Evolutionary conservation across 1,140 invertebrate species (phyloP), one percentile per base, ranked within the genome.

Genomic region (Achroia grisella): DNA sequence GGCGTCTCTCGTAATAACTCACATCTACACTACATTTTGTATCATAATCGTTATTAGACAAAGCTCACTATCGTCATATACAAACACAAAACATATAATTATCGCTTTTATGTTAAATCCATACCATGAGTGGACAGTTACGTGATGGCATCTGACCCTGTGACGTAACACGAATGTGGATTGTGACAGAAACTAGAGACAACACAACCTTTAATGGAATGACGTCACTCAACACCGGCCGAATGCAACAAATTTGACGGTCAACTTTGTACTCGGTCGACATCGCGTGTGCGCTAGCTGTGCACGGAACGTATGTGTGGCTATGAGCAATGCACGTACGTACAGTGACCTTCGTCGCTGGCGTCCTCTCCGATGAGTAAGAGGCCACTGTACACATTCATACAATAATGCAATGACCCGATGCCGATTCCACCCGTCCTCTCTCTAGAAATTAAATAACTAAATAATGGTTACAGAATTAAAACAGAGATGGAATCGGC

Each of bases 271-370:
- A 23, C 17, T 23, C 17, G 17, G 17, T 23, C 2, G 8, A 35
- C 14, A 3, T 17, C 35, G 12, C 39, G 55, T 57, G 53, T 44
- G 52, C 52, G 46, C 59, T 70, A 66, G 66, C 62, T 70, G 62
- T 65, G 66, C 55, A 49, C 44, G 39, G 33, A 31, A 58, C 59
- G 48, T 54, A 57, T 49, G 59, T 52, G 58, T 61, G 58, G 50
- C 44, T 34, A 62, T 63, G 56, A 60, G 28, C 43, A 42, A 62
- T 61, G 55, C n/a, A n/a, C n/a, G n/a, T n/a, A 13, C 27, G 8
- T 33, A 58, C 54, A 59, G 51, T 53, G 61, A 50, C 48, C 42
- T 45, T 8, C 12, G 34, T 11, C 34, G 17, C 17, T 23, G 43
- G 41, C 44, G 17, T 14, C 9, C n/a, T 34, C 10, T 13, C 40